Percentiles rank a stretch among this genome's conserved stretches.
Evolutionary conservation across 2,888 invertebrate genomes (phyloP).

Genomic region (Tineola bisselliella): DNA sequence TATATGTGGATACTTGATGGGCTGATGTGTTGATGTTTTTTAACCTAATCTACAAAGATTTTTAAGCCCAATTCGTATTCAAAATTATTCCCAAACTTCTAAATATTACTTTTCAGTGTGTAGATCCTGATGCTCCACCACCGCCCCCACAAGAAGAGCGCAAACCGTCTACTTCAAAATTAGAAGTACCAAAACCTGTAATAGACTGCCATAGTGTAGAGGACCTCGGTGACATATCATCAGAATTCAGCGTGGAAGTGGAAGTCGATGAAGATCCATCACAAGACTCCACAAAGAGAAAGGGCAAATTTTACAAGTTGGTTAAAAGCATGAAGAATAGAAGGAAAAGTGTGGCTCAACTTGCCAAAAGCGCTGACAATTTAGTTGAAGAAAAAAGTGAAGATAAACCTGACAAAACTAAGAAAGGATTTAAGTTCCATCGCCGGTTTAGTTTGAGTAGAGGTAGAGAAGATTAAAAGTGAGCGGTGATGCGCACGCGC

Average conservation of each 20-base stretch:
- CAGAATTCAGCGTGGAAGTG: slow-evolving; percentile 60
- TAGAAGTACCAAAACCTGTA: slow-evolving; percentile 39
- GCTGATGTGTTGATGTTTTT: too few species aligned
- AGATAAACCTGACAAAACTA: slow-evolving; percentile 42
- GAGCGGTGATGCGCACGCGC: not conserved
- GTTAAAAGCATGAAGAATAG: slow-evolving; percentile 62
- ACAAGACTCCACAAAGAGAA: slow-evolving; percentile 46
- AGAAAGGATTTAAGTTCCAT: slow-evolving; percentile 56
- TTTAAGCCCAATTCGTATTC: too few species aligned
- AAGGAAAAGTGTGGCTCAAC: slow-evolving; percentile 53
- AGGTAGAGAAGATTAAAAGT: slow-evolving; percentile 47
- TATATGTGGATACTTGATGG: too few species aligned
- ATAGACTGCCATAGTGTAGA: slow-evolving; percentile 53
- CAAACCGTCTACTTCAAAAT: slow-evolving; percentile 45
- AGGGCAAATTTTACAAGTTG: slow-evolving; percentile 54
- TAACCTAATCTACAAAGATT: too few species aligned
- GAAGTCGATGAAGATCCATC: slow-evolving; percentile 45
- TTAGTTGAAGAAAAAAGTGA: slow-evolving; percentile 44
- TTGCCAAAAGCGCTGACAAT: slow-evolving; percentile 57
- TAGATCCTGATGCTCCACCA: slow-evolving; percentile 48
- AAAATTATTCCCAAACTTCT: too few species aligned
- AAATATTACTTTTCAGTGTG: slow-evolving; percentile 35
- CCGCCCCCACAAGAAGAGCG: slow-evolving; percentile 35
- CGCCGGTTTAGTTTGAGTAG: slow-evolving; percentile 56
- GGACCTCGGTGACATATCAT: slow-evolving; percentile 59